Evolutionary conservation across 2,797 vertebrate species (phyloP), one percentile per base, ranked within the genome.

Genomic region (Myotis daubentonii): DNA sequence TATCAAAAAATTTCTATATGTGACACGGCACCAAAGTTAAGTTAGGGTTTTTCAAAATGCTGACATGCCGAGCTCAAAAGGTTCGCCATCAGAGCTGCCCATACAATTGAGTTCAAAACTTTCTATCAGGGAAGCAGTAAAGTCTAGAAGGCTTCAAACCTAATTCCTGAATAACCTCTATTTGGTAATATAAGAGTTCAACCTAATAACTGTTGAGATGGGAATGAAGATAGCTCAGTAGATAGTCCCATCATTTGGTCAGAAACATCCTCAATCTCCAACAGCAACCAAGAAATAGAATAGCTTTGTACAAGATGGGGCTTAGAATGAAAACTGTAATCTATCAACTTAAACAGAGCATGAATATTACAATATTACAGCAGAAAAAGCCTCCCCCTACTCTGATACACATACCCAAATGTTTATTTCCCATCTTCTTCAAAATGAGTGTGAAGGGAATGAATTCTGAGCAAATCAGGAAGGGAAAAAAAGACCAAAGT

Each of bases 341-440:
- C 75, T 79, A 79, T 38, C n/a, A 49, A 71, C 86, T 72, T 60
- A 80, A 84, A 88, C 4, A 76, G 5, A 90, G 23, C 20, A 38
- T 51, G 68, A 85, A 55, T 70, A 94, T 47, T 33, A 92, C 4
- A 87, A 47, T 68, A 94, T 44, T 33, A 95, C 1, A 88, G 25
- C n/a, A 92, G 78, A 91, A 78, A 87, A 87, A 92, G 28, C 41
- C 57, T 23, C 38, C 60, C 16, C 7, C 88, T 53, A 33, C 20
- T 84, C 66, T 62, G 36, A 94, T 33, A 74, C 1, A 53, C 2
- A 87, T 1, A 86, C 30, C 30, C 41, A 78, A 89, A 83, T 70
- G 17, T 91, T 90, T 95, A 78, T 38, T 89, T 90, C 47, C 47
- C 25, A 28, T 87, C 71, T 96, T 92, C 74, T 89, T 94, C 53